Percentiles rank a stretch among this genome's conserved stretches.
Evolutionary conservation across 92 coral and sea anemone species (phyloP).

Genomic region (Umimayanthus kanabou): DNA sequence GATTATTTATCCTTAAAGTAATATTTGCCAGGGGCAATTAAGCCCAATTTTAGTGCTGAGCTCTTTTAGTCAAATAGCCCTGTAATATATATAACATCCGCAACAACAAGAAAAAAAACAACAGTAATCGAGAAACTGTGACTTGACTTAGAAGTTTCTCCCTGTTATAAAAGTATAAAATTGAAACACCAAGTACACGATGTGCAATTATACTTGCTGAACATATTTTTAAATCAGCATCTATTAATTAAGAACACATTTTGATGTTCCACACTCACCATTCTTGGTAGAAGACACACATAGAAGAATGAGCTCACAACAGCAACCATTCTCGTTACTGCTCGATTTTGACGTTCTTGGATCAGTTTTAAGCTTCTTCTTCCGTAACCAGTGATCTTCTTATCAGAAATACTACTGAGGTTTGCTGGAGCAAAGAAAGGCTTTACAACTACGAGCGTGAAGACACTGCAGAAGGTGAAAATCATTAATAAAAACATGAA

Average conservation of each 20-base stretch:
- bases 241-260: not conserved
- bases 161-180: not conserved
- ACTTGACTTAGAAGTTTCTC: not conserved
- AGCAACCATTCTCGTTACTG: conserved; percentile 57
- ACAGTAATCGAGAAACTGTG: not conserved
- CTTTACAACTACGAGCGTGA: conserved; percentile 13
- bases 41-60: not conserved
- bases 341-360: conserved; percentile 31
- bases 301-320: conserved; percentile 53
- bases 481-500: conserved; percentile 46
- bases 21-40: not conserved
- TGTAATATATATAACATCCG: no score
- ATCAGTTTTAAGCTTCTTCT: conserved; percentile 26
- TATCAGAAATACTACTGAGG: not conserved
- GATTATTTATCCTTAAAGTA: no score
- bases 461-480: conserved; percentile 43
- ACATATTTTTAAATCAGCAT: no score
- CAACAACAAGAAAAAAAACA: no score
- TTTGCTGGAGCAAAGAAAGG: not conserved
- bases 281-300: conserved; percentile 62
- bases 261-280: conserved; percentile 49
- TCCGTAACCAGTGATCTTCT: not conserved
- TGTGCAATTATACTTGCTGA: not conserved
- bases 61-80: not conserved
- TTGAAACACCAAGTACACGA: not conserved